Base-by-base conservation (phyloP, 1,140 invertebrate species). In the Cephus cinctus region DNA sequence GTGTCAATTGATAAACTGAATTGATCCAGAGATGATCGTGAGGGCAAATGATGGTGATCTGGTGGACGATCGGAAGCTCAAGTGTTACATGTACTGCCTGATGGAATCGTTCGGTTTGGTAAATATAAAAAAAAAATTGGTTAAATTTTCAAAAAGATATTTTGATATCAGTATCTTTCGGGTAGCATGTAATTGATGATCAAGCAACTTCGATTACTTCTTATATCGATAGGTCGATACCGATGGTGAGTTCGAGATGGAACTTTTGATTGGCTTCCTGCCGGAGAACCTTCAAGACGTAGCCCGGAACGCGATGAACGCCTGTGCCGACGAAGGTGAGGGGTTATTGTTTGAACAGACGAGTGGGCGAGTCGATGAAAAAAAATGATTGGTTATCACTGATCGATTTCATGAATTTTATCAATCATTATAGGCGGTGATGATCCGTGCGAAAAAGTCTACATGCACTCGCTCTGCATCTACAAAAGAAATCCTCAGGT, bases 61-160 rank as follows among this genome's bases (percentile, higher is more conserved):
- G 9, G 1, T 15, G 0, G 49, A 71, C 15, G 62, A 73, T 3
- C 50, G 15, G 5, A 43, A 30, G 2, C 49, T 76, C 14, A 69
- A 71, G 4, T 76, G 73, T 42, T 76, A 76, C 57, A 73, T 74
- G 69, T 54, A 50, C 45, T 76, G 73, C 34, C 49, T 76, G 4
- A 56, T 76, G 5, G 57, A 65, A 4, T 43, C 69, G 11, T 65
- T 76, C 38, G 63, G 71, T 47, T 45, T 76, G 61, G 73, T 76
- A 58, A 57, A 54, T 50, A 18, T 39, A 35, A 45, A 35, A 30
- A 47, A 22, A 9, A 11, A 40, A 31, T 41, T 36, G 4, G 40
- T 23, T 5, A 14, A 22, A 20, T 21, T 11, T 22, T 14, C 34
- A 1, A 25, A 25, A 36, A 22, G 4, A n/a, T n/a, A n/a, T n/a